These are phyloP conservation scores for Cryptosula pallasiana DNA, from an alignment of 2,888 invertebrate genomes.

Conservation along the genomic window DNA sequence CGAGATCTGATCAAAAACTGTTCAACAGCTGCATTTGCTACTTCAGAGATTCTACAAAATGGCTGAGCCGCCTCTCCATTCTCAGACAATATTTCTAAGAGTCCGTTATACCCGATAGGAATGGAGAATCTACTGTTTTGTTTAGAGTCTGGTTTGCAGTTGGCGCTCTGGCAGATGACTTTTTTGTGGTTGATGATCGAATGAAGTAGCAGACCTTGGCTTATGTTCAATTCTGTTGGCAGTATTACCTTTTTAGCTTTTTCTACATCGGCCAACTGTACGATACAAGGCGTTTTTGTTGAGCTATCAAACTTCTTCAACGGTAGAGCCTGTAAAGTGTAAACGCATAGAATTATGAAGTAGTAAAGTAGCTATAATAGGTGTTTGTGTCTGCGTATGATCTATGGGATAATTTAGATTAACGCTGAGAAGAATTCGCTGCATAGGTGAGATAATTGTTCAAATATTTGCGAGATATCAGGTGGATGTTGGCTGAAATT, in stretches of 20 bases:
- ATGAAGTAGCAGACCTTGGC: background rate
- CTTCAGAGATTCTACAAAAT: background rate
- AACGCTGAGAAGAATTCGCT: no score
- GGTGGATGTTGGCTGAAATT: no score
- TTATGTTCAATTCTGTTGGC: background rate
- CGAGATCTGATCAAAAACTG: background rate
- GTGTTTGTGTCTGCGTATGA: no score
- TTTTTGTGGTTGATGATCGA: background rate
- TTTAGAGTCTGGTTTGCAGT: background rate
- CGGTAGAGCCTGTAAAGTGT: background rate
- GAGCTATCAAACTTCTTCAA: background rate
- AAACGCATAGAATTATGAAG: background rate
- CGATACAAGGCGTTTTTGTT: background rate
- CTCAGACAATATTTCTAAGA: constrained; percentile 1
- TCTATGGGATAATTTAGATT: no score
- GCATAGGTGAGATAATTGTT: background rate
- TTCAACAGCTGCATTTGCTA: background rate
- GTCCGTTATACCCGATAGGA: background rate
- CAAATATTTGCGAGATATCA: no score
- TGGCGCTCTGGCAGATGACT: background rate
- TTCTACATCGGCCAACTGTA: background rate
- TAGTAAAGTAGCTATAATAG: no score
- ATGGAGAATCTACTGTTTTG: background rate
- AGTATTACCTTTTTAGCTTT: background rate
- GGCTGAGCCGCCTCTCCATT: constrained; percentile 4